Conservation (phyloP, 2,797 vertebrate genomes). For the Phrynocephalus guinanensis region DNA sequence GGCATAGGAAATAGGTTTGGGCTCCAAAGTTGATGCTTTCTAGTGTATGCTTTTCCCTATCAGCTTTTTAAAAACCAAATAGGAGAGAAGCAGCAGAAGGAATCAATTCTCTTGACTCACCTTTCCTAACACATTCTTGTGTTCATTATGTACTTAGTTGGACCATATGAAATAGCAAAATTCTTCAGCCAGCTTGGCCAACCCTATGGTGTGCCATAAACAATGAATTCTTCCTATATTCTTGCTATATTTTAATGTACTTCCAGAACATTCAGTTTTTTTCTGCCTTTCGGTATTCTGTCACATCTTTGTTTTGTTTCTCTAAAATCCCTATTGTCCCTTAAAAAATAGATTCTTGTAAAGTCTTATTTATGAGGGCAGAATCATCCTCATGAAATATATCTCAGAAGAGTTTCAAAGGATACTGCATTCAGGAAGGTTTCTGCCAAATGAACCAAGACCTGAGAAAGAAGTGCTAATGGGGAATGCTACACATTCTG, state of each 20-base stretch:
- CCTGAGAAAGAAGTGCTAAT: no score
- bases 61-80: not conserved
- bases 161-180: not conserved
- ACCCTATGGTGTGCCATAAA: not conserved
- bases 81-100: not conserved
- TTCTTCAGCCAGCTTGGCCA: not conserved
- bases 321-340: no score
- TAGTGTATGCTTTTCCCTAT: not conserved
- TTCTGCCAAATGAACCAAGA: no score
- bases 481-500: no score
- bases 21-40: not conserved
- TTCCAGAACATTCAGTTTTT: no score
- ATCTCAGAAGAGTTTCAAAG: not conserved
- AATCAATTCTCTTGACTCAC: not conserved
- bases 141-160: not conserved
- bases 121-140: not conserved
- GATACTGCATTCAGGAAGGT: not conserved
- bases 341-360: no score
- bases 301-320: no score
- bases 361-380: no score
- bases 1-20: not conserved
- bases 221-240: not conserved
- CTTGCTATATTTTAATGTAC: not conserved
- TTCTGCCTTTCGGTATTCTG: no score
- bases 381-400: not conserved